Base-by-base conservation (phyloP, 2,113 vertebrate species). In the Falcunculus frontatus region DNA sequence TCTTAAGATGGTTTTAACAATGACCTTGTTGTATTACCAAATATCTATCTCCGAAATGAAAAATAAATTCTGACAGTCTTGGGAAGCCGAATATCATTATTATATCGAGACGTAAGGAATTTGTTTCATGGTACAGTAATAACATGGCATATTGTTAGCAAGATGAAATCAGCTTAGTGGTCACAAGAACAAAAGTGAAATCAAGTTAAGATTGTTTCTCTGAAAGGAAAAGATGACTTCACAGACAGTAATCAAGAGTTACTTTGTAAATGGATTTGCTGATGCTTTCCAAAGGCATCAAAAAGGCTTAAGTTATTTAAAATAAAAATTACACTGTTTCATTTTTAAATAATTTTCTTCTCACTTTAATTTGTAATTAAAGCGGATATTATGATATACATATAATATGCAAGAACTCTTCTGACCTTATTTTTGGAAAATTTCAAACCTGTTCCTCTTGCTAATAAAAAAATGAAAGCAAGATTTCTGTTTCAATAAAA, bases 221-320 rank as follows among this genome's bases (percentile, higher is more conserved):
- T 92, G 76, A 93, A 95, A 72, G 62, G 53, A 68, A 89, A 81
- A 89, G 70, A 94, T 74, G 44, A 67, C 59, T 87, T 93, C 84
- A 91, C 64, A 92, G 74, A 90, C 55, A 81, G 67, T 57, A 91
- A 93, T 89, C 47, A 84, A 64, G 81, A 73, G 35, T 41, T 86
- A 80, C 44, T 86, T 89, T 84, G 52, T 42, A 90, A 74, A 87
- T 56, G 63, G n/a, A 77, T 63, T 52, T 63, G 23, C 56, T 85
- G 82, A 85, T 88, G 64, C 56, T 93, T 94, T 92, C 50, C 21
- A 69, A 87, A 87, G 56, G 53, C 46, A 95, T 59, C 22, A 49
- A 68, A 82, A 83, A 83, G 32, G 12, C 39, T 73, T 35, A 85
- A 63, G 32, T n/a, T 72, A 84, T 15, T 90, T 23, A 53, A 91